These are phyloP conservation scores for Ylistrum balloti DNA, from an alignment of 1,140 invertebrate species.

Conservation along the genomic window DNA sequence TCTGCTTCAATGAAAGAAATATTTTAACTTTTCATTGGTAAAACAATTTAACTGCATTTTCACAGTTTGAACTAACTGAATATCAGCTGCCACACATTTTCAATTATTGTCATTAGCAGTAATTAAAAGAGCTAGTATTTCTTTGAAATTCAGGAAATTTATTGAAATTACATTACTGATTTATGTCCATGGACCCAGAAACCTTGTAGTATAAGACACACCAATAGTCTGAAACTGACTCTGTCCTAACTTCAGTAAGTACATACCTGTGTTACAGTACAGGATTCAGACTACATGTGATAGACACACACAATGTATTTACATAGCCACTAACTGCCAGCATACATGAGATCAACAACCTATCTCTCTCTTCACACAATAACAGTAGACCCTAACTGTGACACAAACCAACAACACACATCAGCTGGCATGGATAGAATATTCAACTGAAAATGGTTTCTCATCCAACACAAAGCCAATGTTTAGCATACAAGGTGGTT, in stretches of 20 bases:
- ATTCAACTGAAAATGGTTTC: constrained; percentile 12
- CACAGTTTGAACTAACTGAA: too few species aligned
- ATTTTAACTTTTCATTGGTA: too few species aligned
- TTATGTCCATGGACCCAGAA: too few species aligned
- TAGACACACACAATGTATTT: neutral
- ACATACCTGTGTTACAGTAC: constrained; percentile 29
- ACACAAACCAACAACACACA: neutral
- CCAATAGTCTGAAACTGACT: neutral
- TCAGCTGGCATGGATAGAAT: neutral
- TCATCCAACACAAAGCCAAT: neutral
- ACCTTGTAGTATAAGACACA: too few species aligned
- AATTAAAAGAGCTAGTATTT: too few species aligned
- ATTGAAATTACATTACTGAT: too few species aligned
- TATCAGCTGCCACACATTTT: too few species aligned
- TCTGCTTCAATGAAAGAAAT: too few species aligned
- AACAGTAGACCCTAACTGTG: neutral
- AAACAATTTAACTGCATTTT: too few species aligned
- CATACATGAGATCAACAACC: neutral
- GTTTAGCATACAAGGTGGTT: constrained; percentile 33
- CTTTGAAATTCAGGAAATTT: too few species aligned
- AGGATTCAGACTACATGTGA: neutral
- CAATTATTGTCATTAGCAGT: too few species aligned
- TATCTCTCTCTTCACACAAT: neutral
- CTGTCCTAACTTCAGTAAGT: neutral
- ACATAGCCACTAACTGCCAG: neutral